These are phyloP conservation scores for Decapterus maruadsi DNA, from an alignment of 2,797 vertebrate genomes.

Conservation along the genomic window DNA sequence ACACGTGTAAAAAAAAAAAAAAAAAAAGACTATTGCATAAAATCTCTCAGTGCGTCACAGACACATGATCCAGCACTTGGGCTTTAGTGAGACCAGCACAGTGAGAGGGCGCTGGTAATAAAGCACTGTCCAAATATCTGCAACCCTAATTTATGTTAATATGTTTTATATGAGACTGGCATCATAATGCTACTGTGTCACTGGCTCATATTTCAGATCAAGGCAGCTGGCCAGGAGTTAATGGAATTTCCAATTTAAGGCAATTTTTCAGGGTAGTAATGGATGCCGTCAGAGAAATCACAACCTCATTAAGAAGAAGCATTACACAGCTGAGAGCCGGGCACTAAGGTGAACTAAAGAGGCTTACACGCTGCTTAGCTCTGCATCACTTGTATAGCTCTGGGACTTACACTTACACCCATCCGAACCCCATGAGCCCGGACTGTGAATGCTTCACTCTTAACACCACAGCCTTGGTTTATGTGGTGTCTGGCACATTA, in stretches of 20 bases:
- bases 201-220: slow-evolving; percentile 32
- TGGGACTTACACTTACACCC: not conserved
- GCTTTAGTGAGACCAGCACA: not conserved
- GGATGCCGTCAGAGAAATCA: slow-evolving; percentile 54
- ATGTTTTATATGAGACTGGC: slow-evolving; percentile 15
- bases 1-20: too few relatives aligned
- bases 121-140: slow-evolving; percentile 8
- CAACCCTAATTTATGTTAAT: slow-evolving; percentile 32
- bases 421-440: not conserved
- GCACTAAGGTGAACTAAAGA: slow-evolving; percentile 24
- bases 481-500: not conserved
- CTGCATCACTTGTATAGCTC: slow-evolving; percentile 6
- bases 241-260: slow-evolving; percentile 54
- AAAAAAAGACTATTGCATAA: not conserved
- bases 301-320: slow-evolving; percentile 44
- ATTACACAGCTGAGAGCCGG: slow-evolving; percentile 41
- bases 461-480: not conserved
- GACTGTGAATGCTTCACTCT: slow-evolving; percentile 5
- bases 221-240: slow-evolving; percentile 40
- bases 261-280: slow-evolving; percentile 57
- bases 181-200: slow-evolving; percentile 18
- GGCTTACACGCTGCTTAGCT: slow-evolving; percentile 17
- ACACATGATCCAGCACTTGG: not conserved
- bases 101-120: not conserved
- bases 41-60: not conserved